Evolutionary conservation across 2,113 vertebrate genomes (phyloP), one percentile per base, ranked within the genome.

Genomic region (Neomonachus schauinslandi): DNA sequence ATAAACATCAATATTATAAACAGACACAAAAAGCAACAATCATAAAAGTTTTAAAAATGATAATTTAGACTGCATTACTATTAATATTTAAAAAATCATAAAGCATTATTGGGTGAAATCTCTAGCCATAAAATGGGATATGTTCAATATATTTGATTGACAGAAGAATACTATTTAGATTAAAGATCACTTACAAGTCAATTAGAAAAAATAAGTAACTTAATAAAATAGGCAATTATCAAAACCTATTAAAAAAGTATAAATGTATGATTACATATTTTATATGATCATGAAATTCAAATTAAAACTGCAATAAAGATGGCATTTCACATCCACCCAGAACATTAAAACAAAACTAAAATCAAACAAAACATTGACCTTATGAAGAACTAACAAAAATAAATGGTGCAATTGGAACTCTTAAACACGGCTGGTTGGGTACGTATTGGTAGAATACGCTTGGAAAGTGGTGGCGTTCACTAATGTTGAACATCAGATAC

Each of bases 221-320:
- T 61, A 63, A 86, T 69, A n/a, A 82, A 51, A 80, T 4, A 67
- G 49, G 26, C 6, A 59, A 57, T n/a, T 49, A 71, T 59, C 53
- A 36, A 59, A 92, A 69, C 18, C 71, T 59, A 71, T 82, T 69
- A 3, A 46, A 59, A 72, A 79, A 49, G 13, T 28, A 57, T 49
- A 61, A 72, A 83, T 57, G 31, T 61, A 2, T 74, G 22, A 61
- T 57, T 42, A 69, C 10, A 46, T 82, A 57, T 82, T 55, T 92
- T 14, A 33, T 13, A 92, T 81, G 18, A 91, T 59, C 28, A 84
- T 61, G 39, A 88, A 88, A 51, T 74, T n/a, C 24, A 61, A 84
- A 84, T 83, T 61, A 92, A 92, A 92, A 74, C 39, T 74, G 15
- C 19, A 86, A 31, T 93, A 86, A 86, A 77, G 12, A 86, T 53